Evolutionary conservation across 1,140 invertebrate species (phyloP), one percentile per base, ranked within the genome.

Genomic region (Aphaenogaster floridana): DNA sequence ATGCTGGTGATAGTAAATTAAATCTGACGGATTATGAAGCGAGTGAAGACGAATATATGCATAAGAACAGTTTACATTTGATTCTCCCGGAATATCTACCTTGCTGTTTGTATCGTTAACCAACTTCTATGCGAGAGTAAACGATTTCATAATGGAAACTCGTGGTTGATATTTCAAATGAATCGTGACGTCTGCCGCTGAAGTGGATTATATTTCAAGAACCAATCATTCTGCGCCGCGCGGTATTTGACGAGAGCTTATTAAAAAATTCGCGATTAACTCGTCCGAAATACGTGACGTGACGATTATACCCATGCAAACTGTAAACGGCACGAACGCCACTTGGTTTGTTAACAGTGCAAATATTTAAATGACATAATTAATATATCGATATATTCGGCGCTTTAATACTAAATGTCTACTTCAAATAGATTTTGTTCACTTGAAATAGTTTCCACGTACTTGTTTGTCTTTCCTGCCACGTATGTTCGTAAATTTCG

Each of bases 61-160:
- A 86, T 88, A 91, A 91, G 86, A 88, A 90, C 59, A 74, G 89
- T 90, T 90, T 90, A 89, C 90, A 89, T 91, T 90, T 87, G 89
- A 91, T 91, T 91, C 87, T n/a, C 77, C 11, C 57, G 57, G 71
- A 88, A 88, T 86, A 78, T 83, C 63, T 63, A 21, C 71, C 66
- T 21, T 39, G 61, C 74, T 80, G 69, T 59, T 86, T 74, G 83
- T 91, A 91, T 91, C 87, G 87, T 89, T 91, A 91, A 87, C 66
- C 89, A 57, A 21, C 48, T 72, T 42, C 64, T 45, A 54, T 34
- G 61, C 59, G 28, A 71, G 88, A 88, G 76, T 86, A 86, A 88
- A 91, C 86, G 89, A 90, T 88, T 81, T 90, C 89, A 80, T 90
- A 90, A 91, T 91, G 90, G 89, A 90, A 90, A 88, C 90, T 86